Percentiles rank a stretch among this genome's conserved stretches.
Conservation (phyloP, 2,888 invertebrate species). For the Meiosimyza platycephala region DNA sequence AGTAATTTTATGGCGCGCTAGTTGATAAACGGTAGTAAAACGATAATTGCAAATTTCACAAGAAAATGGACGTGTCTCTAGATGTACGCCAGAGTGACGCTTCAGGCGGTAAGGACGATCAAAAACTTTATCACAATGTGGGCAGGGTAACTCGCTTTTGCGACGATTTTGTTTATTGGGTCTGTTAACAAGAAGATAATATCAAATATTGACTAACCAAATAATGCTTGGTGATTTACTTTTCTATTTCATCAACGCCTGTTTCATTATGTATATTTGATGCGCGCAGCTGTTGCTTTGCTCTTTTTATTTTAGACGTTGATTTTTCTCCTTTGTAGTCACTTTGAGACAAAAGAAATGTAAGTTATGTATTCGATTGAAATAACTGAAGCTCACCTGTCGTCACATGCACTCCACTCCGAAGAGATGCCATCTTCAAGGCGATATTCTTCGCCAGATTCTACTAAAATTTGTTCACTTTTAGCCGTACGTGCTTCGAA, state of each 20-base stretch:
- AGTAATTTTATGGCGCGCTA: constrained; percentile 52
- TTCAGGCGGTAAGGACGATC: constrained; percentile 67
- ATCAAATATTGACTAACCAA: background rate
- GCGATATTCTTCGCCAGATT: background rate
- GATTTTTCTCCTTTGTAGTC: background rate
- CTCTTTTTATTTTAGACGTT: background rate
- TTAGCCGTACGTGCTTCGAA: background rate
- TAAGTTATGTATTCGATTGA: no score
- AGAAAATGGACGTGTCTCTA: constrained; percentile 52
- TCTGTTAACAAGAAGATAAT: constrained; percentile 31
- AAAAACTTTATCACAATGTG: constrained; percentile 69
- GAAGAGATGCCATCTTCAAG: background rate
- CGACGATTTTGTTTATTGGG: constrained; percentile 44
- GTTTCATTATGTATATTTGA: constrained; percentile 27
- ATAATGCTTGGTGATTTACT: constrained; percentile 1
- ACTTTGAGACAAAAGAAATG: background rate
- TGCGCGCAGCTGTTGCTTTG: background rate
- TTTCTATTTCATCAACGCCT: constrained; percentile 31
- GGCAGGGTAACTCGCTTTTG: constrained; percentile 57
- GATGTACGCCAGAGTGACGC: constrained; percentile 53
- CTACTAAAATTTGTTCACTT: background rate
- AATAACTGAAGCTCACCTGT: background rate
- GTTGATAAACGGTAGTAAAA: constrained; percentile 39
- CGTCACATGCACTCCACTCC: constrained; percentile 12
- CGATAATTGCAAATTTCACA: constrained; percentile 51